Evolutionary conservation across 2,888 invertebrate genomes (phyloP), one percentile per base, ranked within the genome.

Genomic region (Zaprionus obscuricornis): DNA sequence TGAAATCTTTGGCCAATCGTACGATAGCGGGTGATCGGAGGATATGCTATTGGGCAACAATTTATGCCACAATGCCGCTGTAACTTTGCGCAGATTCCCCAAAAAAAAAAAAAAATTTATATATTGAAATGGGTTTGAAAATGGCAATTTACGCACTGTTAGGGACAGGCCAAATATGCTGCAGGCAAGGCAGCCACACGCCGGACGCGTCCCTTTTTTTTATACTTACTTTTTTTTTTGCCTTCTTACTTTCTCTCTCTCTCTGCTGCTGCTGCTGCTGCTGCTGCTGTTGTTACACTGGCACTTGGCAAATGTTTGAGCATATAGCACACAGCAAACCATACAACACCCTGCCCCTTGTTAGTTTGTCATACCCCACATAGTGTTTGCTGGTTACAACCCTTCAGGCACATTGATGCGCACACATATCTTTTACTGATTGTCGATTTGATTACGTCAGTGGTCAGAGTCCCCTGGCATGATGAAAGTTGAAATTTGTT

Each of bases 101-200:
- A 5, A 13, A 50, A 54, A 50, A 66, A 58, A 42, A 3, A 46
- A 18, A 49, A 11, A 36, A 17, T 18, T 22, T 36, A 56, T 55
- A 36, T 83, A 83, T 79, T 78, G 84, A 79, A 79, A 83, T 79
- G 77, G 73, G 64, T 79, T 83, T 66, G 68, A 81, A 79, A 79
- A 83, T 79, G 81, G 84, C 78, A 79, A 79, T 83, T 83, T 79
- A 83, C 78, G 84, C 84, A 79, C 84, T 67, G 77, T 63, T 74
- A 65, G 77, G 74, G 56, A 56, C 64, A 59, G 66, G 55, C 59
- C 57, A 59, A 76, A 81, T 76, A 76, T 57, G 84, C 84, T 76
- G 43, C 59, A 74, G 84, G 78, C 84, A n/a, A 55, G 52, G 62
- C 57, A 54, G 52, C 54, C 57, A 52, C 71, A 70, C 66, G 66